Evolutionary conservation across 2,797 vertebrate genomes (phyloP).

Genomic region (Anisognathus igniventris): DNA sequence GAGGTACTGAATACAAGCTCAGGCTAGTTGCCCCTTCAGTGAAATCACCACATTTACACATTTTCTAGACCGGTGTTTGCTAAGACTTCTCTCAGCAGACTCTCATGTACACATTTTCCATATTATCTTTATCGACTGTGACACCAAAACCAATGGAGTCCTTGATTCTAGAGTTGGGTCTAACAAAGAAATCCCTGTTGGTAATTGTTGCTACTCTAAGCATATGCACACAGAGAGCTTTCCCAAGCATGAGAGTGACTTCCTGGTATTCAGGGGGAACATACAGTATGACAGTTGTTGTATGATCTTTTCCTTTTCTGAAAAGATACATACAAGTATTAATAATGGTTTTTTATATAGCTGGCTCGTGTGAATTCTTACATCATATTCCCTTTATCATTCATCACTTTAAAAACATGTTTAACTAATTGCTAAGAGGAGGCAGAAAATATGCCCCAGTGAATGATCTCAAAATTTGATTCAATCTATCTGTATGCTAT

Average conservation of each 20-base stretch:
- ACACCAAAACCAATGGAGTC: neutral
- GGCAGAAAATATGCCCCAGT: neutral
- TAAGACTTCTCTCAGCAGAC: neutral
- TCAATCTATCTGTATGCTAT: neutral
- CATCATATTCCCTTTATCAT: neutral
- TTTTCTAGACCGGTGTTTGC: conserved; percentile 6
- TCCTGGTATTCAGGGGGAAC: neutral
- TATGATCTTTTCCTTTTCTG: neutral
- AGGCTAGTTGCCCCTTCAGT: neutral
- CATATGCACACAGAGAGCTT: neutral
- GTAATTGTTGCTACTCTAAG: neutral
- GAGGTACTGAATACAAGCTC: neutral
- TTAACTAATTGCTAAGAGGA: neutral
- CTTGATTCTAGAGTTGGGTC: neutral
- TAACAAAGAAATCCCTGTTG: neutral
- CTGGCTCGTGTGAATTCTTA: neutral
- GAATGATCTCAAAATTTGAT: neutral
- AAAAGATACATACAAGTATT: neutral
- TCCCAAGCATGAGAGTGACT: neutral
- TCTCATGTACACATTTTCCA: neutral
- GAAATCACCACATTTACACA: neutral
- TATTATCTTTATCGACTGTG: neutral
- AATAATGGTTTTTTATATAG: neutral
- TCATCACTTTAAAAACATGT: neutral
- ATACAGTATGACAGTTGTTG: neutral